Base-by-base conservation (phyloP, 2,113 vertebrate species). In the Cricetomys ansorgei region DNA sequence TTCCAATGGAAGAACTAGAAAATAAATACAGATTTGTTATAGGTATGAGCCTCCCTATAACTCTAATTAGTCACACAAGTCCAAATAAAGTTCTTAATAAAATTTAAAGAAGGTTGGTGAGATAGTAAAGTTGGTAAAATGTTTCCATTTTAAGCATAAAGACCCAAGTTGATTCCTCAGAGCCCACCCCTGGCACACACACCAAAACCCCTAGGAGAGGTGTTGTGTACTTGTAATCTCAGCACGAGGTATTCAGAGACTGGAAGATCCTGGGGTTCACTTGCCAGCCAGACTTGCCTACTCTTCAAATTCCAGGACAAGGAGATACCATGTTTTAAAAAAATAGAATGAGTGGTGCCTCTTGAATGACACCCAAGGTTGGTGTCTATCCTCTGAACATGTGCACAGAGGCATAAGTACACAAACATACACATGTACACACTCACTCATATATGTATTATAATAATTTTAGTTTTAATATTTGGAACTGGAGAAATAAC, bases 401-500 rank as follows among this genome's bases (percentile, higher is more conserved):
- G 2, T 2, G 37, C 4, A 21, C 0, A 0, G 19, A 9, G 5
- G 16, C 10, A 48, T 23, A 25, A 17, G 11, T 48, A 1, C 3
- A 43, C 5, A 48, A 13, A 31, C 15, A 50, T 23, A 75, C 67
- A 34, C 67, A 72, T 37, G 17, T 16, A 40, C 17, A 17, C 69
- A 59, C 4, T 1, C 27, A 45, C 62, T 27, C 21, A 81, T 27
- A 40, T 12, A 59, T 81, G 13, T 81, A 81, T 57, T 57, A 59
- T 40, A 81, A 40, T 25, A 19, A 62, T 84, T 43, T 84, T 25
- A 19, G 43, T 84, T 43, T 84, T 29, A 31, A 10, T 84, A 84
- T 62, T 62, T 40, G 79, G n/a, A 7, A 4, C 7, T 83, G 15
- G 25, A 57, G 13, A 29, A 3, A n/a, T 59, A 6, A 7, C 37